Conservation (phyloP, 2,113 vertebrate genomes). For the Sterna hirundo region DNA sequence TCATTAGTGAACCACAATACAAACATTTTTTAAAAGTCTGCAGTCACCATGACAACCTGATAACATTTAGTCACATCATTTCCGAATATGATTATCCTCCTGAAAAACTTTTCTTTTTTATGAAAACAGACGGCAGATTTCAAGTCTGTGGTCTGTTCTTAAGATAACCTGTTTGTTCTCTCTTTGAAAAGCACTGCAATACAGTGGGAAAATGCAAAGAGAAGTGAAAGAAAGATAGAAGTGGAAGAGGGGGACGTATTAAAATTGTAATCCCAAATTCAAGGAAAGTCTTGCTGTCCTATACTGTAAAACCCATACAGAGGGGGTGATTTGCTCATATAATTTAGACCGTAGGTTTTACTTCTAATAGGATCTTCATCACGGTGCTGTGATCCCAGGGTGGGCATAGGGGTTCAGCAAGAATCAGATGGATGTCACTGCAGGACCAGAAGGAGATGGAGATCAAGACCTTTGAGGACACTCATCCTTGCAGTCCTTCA, state of each 20-base stretch:
- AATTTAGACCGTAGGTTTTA: not conserved
- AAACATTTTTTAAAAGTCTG: slow-evolving; percentile 68
- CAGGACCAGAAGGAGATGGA: not conserved
- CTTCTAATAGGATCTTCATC: not conserved
- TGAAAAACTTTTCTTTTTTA: slow-evolving; percentile 37
- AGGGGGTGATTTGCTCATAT: not conserved
- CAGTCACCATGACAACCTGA: slow-evolving; percentile 47
- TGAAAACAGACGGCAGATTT: slow-evolving; percentile 46
- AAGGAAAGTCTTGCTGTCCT: not conserved
- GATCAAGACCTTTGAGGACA: not conserved
- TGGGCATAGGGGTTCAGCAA: not conserved
- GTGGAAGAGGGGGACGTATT: not conserved
- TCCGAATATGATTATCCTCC: slow-evolving; percentile 46
- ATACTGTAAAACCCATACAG: not conserved
- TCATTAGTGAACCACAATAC: slow-evolving; percentile 61
- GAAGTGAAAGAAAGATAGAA: not conserved
- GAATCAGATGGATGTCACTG: not conserved
- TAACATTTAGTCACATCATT: slow-evolving; percentile 55
- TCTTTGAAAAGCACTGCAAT: not conserved
- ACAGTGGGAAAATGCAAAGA: not conserved
- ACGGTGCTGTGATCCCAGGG: accelerated
- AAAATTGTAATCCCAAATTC: not conserved
- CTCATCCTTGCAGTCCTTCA: not conserved
- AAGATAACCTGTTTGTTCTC: slow-evolving; percentile 17
- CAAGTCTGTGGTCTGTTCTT: slow-evolving; percentile 29